phyloP scores from a whole-genome alignment of 2,113 vertebrate species.

The Meriones unguiculatus region DNA sequence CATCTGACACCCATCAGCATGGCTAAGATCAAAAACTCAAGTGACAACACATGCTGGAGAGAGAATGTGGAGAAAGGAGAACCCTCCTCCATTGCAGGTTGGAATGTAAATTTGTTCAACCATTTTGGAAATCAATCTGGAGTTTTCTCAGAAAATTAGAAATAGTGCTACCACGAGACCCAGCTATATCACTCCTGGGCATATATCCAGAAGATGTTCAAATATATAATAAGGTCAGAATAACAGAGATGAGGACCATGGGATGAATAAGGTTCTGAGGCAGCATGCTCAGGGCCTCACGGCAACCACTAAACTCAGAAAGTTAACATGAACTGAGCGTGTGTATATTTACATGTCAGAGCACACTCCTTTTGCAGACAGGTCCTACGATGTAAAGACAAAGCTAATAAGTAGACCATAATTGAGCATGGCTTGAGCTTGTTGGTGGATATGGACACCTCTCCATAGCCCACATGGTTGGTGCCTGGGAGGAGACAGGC shows the following conservation, averaged over 20 bases:
- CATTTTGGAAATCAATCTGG: too few species aligned
- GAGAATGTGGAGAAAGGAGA: too few species aligned
- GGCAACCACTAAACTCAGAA: neutral
- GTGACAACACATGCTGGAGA: too few species aligned
- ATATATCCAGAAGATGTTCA: too few species aligned
- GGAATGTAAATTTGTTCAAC: too few species aligned
- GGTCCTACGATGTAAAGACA: neutral
- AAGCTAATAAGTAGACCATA: neutral
- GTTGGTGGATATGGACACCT: accelerated
- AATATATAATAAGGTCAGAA: neutral
- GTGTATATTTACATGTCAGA: accelerated
- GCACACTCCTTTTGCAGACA: neutral
- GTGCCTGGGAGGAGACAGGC: neutral
- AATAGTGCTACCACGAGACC: too few species aligned
- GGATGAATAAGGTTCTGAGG: neutral
- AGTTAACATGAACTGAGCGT: accelerated
- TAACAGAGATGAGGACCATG: neutral
- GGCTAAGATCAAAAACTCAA: too few species aligned
- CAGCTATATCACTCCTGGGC: too few species aligned
- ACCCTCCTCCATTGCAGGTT: too few species aligned
- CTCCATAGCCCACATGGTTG: neutral
- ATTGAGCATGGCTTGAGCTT: too few species aligned
- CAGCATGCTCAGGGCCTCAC: neutral
- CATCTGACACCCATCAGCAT: too few species aligned
- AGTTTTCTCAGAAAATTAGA: too few species aligned